Percentiles rank a stretch among this genome's conserved stretches.
phyloP scores from a whole-genome alignment of 2,797 vertebrate genomes.

The Paguma larvata region DNA sequence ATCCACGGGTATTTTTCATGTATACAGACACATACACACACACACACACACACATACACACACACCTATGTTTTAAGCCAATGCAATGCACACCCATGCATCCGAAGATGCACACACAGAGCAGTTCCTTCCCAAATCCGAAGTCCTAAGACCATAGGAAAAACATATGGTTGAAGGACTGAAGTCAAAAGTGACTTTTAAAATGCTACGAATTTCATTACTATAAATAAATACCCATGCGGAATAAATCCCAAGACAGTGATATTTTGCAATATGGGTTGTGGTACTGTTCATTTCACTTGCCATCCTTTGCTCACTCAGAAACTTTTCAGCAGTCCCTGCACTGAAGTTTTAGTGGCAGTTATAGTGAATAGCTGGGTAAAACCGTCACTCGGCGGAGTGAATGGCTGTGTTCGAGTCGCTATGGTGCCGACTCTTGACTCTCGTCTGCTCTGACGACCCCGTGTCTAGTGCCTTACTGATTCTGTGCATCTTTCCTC shows the following conservation, averaged over 20 bases:
- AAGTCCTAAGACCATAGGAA: background rate
- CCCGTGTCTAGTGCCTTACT: too few species aligned
- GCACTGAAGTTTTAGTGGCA: background rate
- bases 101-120: background rate
- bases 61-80: background rate
- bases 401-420: background rate
- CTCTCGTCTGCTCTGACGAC: background rate
- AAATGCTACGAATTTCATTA: background rate
- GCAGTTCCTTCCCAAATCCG: background rate
- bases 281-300: background rate
- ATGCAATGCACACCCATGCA: accelerated
- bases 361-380: too few species aligned
- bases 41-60: background rate
- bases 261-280: background rate
- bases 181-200: conserved; percentile 21
- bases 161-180: background rate
- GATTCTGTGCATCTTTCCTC: background rate
- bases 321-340: background rate
- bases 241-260: background rate
- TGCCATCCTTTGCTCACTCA: background rate
- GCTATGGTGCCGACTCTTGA: background rate
- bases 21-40: background rate
- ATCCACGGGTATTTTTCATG: background rate
- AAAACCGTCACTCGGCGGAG: background rate
- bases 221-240: background rate